A percentile compares a stretch with the other conserved stretches of the same genome.
Evolutionary conservation across 2,797 vertebrate species (phyloP).

Genomic region (Neoniphon sammara): DNA sequence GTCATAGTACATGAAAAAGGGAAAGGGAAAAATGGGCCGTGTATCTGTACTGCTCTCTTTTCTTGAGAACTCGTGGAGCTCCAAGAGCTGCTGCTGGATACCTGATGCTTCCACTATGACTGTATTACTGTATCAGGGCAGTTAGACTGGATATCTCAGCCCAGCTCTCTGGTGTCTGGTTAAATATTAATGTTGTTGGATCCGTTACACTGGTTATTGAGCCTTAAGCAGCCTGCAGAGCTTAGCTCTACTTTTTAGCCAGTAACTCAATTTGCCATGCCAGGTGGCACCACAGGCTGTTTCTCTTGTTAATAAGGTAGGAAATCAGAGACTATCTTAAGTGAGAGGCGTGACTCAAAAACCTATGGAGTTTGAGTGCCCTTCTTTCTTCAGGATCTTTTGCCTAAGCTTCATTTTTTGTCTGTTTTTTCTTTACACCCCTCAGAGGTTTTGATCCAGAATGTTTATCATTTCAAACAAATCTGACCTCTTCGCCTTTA

Average conservation of each 20-base stretch:
- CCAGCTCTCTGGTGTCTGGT: constrained; percentile 77
- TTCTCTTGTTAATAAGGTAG: constrained; percentile 63
- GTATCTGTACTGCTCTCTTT: constrained; percentile 28
- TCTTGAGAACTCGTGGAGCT: constrained; percentile 36
- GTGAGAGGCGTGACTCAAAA: constrained; percentile 37
- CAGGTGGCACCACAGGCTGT: constrained; percentile 50
- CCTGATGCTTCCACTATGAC: constrained; percentile 68
- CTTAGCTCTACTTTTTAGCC: constrained; percentile 64
- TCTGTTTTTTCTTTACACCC: constrained; percentile 49
- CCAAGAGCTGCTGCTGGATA: constrained; percentile 60
- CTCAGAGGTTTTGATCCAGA: constrained; percentile 45
- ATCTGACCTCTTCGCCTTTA: constrained; percentile 35
- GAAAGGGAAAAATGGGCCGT: constrained; percentile 25
- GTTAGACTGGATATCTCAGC: constrained; percentile 74
- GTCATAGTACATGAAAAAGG: constrained; percentile 15
- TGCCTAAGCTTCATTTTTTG: constrained; percentile 44
- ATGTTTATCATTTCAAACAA: constrained; percentile 55
- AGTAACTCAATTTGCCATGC: constrained; percentile 60
- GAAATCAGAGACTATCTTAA: constrained; percentile 57
- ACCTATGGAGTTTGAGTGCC: background rate
- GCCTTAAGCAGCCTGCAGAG: constrained; percentile 67
- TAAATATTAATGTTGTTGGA: constrained; percentile 83
- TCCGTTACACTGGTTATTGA: constrained; percentile 77
- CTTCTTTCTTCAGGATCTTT: constrained; percentile 31
- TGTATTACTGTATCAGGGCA: constrained; percentile 66